Evolutionary conservation across 37 sponge, comb jelly and placozoan genomes (phyloP).

Genomic region (Mnemiopsis leidyi): DNA sequence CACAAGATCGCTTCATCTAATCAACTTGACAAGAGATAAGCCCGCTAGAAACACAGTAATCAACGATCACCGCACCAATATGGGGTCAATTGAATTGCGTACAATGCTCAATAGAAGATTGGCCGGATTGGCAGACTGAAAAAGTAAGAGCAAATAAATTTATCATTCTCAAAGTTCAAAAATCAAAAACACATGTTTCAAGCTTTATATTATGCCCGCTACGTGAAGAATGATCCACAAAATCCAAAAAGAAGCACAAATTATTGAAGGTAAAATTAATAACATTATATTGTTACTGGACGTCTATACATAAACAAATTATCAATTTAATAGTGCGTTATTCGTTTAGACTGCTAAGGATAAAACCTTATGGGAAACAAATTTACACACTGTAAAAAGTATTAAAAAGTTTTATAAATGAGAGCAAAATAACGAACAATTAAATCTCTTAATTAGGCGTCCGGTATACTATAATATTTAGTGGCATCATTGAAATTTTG

Average conservation of each 20-base stretch:
- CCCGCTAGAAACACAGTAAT: background rate
- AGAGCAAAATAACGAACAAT: background rate
- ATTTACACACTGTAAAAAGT: background rate
- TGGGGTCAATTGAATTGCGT: too few relatives aligned
- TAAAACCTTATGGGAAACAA: background rate
- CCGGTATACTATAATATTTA: background rate
- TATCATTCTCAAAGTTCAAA: background rate
- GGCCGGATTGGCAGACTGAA: background rate
- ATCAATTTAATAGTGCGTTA: constrained; percentile 16
- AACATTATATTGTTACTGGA: background rate
- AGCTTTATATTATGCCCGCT: background rate
- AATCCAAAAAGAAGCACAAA: constrained; percentile 41
- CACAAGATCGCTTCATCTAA: background rate
- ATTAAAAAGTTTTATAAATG: background rate
- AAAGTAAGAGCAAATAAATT: background rate
- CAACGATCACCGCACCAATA: too few relatives aligned
- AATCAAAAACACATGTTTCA: background rate
- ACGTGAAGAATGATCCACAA: constrained; percentile 26
- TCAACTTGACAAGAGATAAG: background rate
- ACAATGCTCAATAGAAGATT: background rate
- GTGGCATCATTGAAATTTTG: background rate
- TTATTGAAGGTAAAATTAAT: constrained; percentile 48
- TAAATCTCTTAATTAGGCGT: background rate
- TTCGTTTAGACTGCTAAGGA: background rate
- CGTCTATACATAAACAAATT: constrained; percentile 43